Percentiles rank a stretch among this genome's conserved stretches.
phyloP scores from a whole-genome alignment of 2,888 invertebrate genomes.

The Macrosiphum euphorbiae region DNA sequence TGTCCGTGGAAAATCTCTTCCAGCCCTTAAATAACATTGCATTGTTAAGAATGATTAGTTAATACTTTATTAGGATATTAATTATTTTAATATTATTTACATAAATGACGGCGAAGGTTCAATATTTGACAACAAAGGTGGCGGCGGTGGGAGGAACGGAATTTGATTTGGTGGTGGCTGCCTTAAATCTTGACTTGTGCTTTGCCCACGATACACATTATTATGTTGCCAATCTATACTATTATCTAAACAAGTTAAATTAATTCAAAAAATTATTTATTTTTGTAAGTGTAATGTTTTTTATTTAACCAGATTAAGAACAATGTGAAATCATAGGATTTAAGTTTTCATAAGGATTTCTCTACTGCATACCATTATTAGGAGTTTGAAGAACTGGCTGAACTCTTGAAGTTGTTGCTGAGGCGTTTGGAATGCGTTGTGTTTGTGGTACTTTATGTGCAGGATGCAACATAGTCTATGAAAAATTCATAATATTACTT shows the following conservation, averaged over 20 bases:
- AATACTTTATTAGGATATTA: neutral
- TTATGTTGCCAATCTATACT: slow-evolving; percentile 15
- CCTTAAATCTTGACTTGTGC: slow-evolving; percentile 9
- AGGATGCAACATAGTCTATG: slow-evolving; percentile 38
- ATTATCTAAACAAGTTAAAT: neutral
- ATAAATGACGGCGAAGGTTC: neutral
- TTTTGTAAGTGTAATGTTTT: neutral
- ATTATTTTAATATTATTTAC: slow-evolving; percentile 6
- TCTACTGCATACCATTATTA: neutral
- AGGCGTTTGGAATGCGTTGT: neutral
- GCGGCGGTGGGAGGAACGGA: neutral
- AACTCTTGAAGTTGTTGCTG: neutral
- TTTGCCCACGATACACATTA: neutral
- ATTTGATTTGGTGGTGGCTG: slow-evolving; percentile 22
- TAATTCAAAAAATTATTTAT: neutral
- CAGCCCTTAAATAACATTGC: neutral
- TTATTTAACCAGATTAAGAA: neutral
- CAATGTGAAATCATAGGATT: neutral
- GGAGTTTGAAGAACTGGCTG: neutral
- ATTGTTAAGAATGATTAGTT: neutral
- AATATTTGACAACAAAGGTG: neutral
- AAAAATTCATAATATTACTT: neutral
- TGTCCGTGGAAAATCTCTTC: slow-evolving; percentile 15
- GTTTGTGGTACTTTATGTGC: slow-evolving; percentile 20
- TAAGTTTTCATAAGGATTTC: neutral